Conservation (phyloP, 2,888 invertebrate genomes). For the Spodoptera exigua region DNA sequence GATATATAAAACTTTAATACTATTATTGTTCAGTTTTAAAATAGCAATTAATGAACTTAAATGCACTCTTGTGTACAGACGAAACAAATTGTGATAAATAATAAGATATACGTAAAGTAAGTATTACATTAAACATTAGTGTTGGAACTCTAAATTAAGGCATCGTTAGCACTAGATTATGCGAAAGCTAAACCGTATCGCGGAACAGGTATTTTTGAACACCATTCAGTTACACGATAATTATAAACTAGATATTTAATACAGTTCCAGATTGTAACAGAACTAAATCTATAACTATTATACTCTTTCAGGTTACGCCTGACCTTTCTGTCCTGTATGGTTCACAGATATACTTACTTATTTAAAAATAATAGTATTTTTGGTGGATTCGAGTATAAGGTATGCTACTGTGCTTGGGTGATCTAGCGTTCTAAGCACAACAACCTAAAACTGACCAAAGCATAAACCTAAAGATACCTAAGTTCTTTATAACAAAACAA, state of each 20-base stretch:
- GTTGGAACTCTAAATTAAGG: conserved; percentile 66
- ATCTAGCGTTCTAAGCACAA: conserved; percentile 44
- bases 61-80: conserved; percentile 67
- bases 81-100: conserved; percentile 62
- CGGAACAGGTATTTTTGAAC: conserved; percentile 21
- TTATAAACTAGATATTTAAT: conserved; percentile 57
- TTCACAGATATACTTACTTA: conserved; percentile 21
- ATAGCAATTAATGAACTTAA: conserved; percentile 68
- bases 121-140: conserved; percentile 60
- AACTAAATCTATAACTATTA: conserved; percentile 45
- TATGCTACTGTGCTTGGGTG: conserved; percentile 37
- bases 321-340: neutral
- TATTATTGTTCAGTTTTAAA: conserved; percentile 81
- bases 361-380: conserved; percentile 4
- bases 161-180: conserved; percentile 71
- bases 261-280: conserved; percentile 44
- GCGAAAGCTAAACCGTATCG: conserved; percentile 63
- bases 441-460: conserved; percentile 23
- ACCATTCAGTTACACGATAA: conserved; percentile 30
- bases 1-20: conserved; percentile 81
- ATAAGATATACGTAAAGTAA: conserved; percentile 58
- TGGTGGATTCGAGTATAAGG: conserved; percentile 25
- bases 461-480: conserved; percentile 21
- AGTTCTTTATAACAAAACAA: conserved; percentile 3
- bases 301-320: conserved; percentile 9